A percentile compares a stretch with the other conserved stretches of the same genome.
These are phyloP conservation scores for Idaea dimidiata DNA, from an alignment of 2,888 invertebrate species.

Conservation along the genomic window DNA sequence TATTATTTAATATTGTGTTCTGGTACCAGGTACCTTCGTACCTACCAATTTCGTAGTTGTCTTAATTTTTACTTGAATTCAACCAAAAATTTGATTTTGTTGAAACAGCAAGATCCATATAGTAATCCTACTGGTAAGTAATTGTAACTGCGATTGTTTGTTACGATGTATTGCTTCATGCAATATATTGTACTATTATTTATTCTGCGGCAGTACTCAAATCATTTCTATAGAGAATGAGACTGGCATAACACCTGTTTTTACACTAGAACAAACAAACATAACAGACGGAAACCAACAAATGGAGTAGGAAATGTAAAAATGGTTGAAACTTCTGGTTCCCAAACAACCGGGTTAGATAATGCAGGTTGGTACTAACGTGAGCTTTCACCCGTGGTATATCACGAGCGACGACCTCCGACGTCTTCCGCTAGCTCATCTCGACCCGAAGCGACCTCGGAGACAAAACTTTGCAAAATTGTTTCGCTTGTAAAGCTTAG, in stretches of 20 bases:
- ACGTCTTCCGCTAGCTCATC: constrained; percentile 22
- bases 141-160: no score
- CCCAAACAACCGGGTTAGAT: constrained; percentile 34
- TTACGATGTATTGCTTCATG: no score
- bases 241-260: background rate
- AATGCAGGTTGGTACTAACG: constrained; percentile 21
- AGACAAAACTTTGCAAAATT: constrained; percentile 20
- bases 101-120: no score
- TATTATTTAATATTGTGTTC: no score
- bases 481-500: constrained; percentile 2
- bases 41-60: no score
- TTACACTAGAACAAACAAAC: background rate
- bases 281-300: background rate
- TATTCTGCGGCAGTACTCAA: no score
- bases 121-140: no score
- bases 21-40: no score
- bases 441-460: constrained; percentile 26
- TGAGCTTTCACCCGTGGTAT: constrained; percentile 60
- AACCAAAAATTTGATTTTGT: no score
- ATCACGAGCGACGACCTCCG: constrained; percentile 48
- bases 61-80: no score
- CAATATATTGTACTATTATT: no score
- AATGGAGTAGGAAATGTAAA: background rate
- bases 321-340: background rate
- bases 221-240: background rate